phyloP scores from a whole-genome alignment of 2,888 invertebrate genomes.

The Biston betularia region DNA sequence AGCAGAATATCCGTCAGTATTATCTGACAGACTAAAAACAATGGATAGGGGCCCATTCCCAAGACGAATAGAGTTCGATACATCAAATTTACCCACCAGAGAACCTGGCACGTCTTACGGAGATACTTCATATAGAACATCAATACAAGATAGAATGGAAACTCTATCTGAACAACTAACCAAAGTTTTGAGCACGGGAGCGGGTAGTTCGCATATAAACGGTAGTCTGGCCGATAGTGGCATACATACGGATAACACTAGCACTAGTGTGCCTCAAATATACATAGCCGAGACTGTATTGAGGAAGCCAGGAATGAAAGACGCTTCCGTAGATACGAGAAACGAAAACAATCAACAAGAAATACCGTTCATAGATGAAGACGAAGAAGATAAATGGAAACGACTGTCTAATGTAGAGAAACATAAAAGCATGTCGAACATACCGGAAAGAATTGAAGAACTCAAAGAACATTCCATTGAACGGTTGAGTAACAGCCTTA shows the following conservation, averaged over 20 bases:
- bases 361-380: constrained; percentile 80
- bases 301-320: constrained; percentile 66
- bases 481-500: constrained; percentile 71
- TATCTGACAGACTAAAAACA: constrained; percentile 75
- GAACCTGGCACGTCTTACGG: constrained; percentile 74
- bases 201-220: constrained; percentile 79
- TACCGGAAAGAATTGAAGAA: constrained; percentile 76
- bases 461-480: constrained; percentile 69
- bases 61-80: constrained; percentile 77
- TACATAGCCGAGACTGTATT: constrained; percentile 62
- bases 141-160: constrained; percentile 75
- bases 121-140: constrained; percentile 67
- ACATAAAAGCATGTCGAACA: constrained; percentile 80
- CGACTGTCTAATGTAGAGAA: constrained; percentile 68
- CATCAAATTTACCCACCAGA: constrained; percentile 62
- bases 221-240: constrained; percentile 81
- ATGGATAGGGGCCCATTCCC: constrained; percentile 74
- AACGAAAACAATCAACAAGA: constrained; percentile 81
- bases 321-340: constrained; percentile 78
- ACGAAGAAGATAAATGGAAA: constrained; percentile 70
- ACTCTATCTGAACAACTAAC: constrained; percentile 76
- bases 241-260: constrained; percentile 81
- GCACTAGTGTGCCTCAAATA: constrained; percentile 79
- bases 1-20: constrained; percentile 77
- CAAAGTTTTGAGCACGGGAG: constrained; percentile 77